Conservation (phyloP, 2,797 vertebrate genomes). For the Echiichthys vipera region DNA sequence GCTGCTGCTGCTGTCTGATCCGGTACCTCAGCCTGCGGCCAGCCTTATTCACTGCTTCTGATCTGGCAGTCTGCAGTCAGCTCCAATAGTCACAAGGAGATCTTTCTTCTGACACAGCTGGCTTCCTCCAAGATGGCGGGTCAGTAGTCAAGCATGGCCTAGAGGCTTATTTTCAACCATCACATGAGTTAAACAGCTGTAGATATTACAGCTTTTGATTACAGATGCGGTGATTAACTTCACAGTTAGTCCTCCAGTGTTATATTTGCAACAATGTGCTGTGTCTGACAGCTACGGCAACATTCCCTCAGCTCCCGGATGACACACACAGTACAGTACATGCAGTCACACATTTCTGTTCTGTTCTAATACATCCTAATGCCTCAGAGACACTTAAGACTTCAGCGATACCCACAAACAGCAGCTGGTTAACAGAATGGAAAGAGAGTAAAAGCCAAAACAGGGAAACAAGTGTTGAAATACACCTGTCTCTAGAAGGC, state of each 20-base stretch:
- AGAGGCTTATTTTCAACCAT: constrained; percentile 13
- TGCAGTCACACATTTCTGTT: constrained; percentile 19
- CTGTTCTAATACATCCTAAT: not conserved
- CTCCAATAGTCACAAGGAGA: constrained; percentile 52
- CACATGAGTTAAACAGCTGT: not conserved
- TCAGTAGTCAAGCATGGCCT: not conserved
- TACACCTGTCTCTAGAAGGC: constrained; percentile 39
- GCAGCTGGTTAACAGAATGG: constrained; percentile 45
- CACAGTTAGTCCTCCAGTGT: not conserved
- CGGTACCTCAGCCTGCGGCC: constrained; percentile 30
- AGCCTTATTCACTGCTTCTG: constrained; percentile 42
- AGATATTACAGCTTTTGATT: not conserved
- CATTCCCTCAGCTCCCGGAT: not conserved
- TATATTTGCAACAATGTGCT: not conserved
- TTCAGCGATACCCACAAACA: constrained; percentile 10
- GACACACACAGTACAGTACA: not conserved
- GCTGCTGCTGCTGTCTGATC: constrained; percentile 16
- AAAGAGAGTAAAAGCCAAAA: constrained; percentile 1
- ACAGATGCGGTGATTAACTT: not conserved
- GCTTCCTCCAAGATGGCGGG: constrained; percentile 50
- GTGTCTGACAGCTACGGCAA: not conserved
- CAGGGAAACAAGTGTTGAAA: constrained; percentile 23
- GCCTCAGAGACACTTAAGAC: constrained; percentile 1
- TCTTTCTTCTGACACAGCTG: constrained; percentile 62
- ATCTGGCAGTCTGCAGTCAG: constrained; percentile 45